These are phyloP conservation scores for Galaxea fascicularis DNA, from an alignment of 92 coral and sea anemone species.

Conservation along the genomic window DNA sequence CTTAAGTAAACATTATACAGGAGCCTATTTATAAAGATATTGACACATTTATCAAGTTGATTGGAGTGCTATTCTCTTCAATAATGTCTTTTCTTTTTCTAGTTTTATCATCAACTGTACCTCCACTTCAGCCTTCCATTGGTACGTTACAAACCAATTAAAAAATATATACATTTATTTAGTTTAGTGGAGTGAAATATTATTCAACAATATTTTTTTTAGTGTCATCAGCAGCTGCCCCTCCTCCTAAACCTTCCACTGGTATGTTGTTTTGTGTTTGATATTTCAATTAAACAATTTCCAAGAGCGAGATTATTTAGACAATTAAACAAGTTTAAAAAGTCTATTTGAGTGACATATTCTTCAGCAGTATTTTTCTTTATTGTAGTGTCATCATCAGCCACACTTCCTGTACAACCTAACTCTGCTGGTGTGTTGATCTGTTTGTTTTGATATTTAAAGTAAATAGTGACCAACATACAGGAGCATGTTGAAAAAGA, in stretches of 20 bases:
- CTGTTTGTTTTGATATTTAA: background rate
- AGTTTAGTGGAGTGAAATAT: too few species aligned
- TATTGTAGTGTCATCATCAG: too few species aligned
- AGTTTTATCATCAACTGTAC: background rate
- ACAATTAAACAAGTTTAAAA: background rate
- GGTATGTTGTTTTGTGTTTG: background rate
- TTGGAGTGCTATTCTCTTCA: background rate
- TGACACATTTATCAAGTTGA: too few species aligned
- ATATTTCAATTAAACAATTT: background rate
- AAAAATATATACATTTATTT: too few species aligned
- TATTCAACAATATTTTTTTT: background rate
- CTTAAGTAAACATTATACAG: too few species aligned
- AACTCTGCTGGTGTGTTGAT: background rate
- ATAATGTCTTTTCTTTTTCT: background rate
- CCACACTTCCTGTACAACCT: background rate
- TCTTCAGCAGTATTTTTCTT: background rate
- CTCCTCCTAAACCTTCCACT: background rate
- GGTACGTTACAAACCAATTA: background rate
- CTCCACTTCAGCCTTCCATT: background rate
- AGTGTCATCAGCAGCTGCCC: background rate
- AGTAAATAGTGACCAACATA: too few species aligned
- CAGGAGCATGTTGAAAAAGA: background rate
- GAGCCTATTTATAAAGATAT: too few species aligned
- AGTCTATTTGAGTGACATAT: background rate
- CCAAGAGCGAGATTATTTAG: background rate